phyloP scores from a whole-genome alignment of 2,113 vertebrate genomes.

The Entelurus aequoreus region DNA sequence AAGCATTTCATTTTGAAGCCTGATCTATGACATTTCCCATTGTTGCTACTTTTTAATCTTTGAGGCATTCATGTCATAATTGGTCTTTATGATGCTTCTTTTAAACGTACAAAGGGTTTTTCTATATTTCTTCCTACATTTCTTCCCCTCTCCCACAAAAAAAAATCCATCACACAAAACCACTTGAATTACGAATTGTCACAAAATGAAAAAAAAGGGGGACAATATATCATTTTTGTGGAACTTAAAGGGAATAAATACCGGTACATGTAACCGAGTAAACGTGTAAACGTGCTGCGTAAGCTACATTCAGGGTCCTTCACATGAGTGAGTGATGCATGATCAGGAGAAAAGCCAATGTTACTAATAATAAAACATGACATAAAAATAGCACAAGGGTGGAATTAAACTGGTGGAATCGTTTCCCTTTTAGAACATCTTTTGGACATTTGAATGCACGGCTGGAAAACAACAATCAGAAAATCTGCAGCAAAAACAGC shows the following conservation, averaged over 20 bases:
- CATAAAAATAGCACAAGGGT: slow-evolving; percentile 54
- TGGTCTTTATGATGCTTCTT: background rate
- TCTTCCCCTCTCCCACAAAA: background rate
- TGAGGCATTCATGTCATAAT: background rate
- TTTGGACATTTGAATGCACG: slow-evolving; percentile 43
- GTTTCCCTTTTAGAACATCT: slow-evolving; percentile 73
- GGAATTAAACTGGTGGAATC: slow-evolving; percentile 50
- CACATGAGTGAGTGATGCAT: slow-evolving; percentile 27
- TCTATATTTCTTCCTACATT: background rate
- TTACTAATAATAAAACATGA: slow-evolving; percentile 56
- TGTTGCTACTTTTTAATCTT: background rate
- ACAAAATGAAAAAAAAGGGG: slow-evolving; percentile 46
- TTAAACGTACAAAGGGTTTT: background rate
- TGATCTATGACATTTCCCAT: background rate
- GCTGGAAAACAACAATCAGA: slow-evolving; percentile 49
- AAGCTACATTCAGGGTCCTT: slow-evolving; percentile 69
- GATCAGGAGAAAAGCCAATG: slow-evolving; percentile 55
- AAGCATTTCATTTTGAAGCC: no score
- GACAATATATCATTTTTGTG: slow-evolving; percentile 56
- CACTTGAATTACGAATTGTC: slow-evolving; percentile 60
- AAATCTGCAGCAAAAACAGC: slow-evolving; percentile 28
- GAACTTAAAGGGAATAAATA: slow-evolving; percentile 68
- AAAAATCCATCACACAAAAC: slow-evolving; percentile 24
- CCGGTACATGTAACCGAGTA: slow-evolving; percentile 40
- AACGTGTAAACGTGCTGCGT: slow-evolving; percentile 48